Percentiles rank a stretch among this genome's conserved stretches.
These are phyloP conservation scores for Caenorhabditis macrosperma DNA, from an alignment of 2,888 invertebrate genomes.

Conservation along the genomic window DNA sequence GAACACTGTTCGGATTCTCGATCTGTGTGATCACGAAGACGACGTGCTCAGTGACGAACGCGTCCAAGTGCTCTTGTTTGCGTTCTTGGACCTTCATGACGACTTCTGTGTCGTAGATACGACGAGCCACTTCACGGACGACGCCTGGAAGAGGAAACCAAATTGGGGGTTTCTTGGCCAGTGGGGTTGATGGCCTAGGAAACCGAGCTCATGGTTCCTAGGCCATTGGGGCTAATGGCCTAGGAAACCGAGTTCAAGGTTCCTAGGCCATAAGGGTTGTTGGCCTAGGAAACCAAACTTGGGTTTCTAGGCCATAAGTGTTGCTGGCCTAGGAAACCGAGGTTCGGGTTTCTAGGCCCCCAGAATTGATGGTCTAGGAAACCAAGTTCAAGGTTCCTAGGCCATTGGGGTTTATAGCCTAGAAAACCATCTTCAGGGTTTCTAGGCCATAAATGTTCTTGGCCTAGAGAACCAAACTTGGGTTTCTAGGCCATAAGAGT, in stretches of 20 bases:
- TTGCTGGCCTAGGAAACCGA: background rate
- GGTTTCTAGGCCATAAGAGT: background rate
- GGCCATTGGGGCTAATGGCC: no score
- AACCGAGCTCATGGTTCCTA: no score
- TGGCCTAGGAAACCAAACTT: no score
- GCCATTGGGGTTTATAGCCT: no score
- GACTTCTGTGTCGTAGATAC: conserved; percentile 93
- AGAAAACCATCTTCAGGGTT: no score
- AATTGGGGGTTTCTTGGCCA: background rate
- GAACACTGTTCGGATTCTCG: conserved; percentile 62
- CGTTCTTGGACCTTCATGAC: conserved; percentile 92
- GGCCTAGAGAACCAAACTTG: no score
- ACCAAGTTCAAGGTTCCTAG: no score
- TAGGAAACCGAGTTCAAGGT: no score
- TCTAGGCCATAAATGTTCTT: background rate
- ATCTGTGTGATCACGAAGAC: conserved; percentile 77
- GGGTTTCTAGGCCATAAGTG: background rate
- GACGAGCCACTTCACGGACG: conserved; percentile 95
- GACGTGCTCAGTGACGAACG: conserved; percentile 78
- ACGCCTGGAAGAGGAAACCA: conserved; percentile 85
- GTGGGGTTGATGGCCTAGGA: background rate
- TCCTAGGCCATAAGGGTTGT: no score
- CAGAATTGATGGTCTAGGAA: no score
- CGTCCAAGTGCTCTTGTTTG: conserved; percentile 88
- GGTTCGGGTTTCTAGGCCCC: no score